These are phyloP conservation scores for Dione juno DNA, from an alignment of 2,888 invertebrate species.

Conservation along the genomic window DNA sequence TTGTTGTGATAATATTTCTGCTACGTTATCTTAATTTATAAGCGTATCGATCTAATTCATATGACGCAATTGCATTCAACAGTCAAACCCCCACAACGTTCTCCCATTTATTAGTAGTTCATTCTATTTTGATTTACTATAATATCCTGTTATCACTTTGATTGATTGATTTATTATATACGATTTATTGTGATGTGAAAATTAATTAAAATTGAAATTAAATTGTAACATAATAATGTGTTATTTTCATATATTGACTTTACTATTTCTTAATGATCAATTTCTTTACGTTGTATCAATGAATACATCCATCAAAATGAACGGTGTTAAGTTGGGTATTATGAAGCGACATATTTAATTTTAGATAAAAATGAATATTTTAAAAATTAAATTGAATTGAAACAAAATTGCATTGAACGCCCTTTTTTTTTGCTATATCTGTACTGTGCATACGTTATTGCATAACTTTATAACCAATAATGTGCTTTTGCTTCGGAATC, in stretches of 20 bases:
- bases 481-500: slow-evolving; percentile 35
- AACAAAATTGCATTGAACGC: not conserved
- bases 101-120: slow-evolving; percentile 28
- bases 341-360: not conserved
- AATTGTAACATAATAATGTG: slow-evolving; percentile 4
- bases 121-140: slow-evolving; percentile 24
- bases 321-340: not conserved
- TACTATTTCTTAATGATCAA: not conserved
- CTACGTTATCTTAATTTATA: slow-evolving; percentile 37
- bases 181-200: slow-evolving; percentile 15
- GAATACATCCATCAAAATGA: not conserved
- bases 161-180: slow-evolving; percentile 33
- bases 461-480: slow-evolving; percentile 30
- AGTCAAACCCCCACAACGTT: slow-evolving; percentile 37
- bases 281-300: not conserved
- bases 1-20: not conserved
- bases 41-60: slow-evolving; percentile 38
- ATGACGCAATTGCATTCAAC: slow-evolving; percentile 38
- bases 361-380: not conserved
- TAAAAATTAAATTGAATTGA: slow-evolving; percentile 1
- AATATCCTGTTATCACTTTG: slow-evolving; percentile 23
- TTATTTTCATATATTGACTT: slow-evolving; percentile 4
- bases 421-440: slow-evolving; percentile 5
- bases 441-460: slow-evolving; percentile 21
- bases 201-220: slow-evolving; percentile 5